Percentiles rank a stretch among this genome's conserved stretches.
These are phyloP conservation scores for Numenius arquata DNA, from an alignment of 2,113 vertebrate genomes.

Conservation along the genomic window DNA sequence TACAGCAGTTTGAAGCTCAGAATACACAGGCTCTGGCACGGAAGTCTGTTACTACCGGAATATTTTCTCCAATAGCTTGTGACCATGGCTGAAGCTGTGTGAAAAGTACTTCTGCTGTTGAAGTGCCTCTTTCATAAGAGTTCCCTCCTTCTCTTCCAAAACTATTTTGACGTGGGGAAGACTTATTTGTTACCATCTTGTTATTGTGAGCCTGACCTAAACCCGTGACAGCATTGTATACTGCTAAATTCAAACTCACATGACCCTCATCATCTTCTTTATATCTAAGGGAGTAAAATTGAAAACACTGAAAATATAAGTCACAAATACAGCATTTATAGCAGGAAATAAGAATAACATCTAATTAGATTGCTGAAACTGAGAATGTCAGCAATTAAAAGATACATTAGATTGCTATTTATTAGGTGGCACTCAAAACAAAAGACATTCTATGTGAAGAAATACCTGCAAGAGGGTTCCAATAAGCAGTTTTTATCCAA, in stretches of 20 bases:
- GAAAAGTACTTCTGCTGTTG: background rate
- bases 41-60: conserved; percentile 10
- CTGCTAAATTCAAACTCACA: conserved; percentile 76
- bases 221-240: conserved; percentile 60
- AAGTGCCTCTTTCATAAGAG: background rate
- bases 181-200: background rate
- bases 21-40: background rate
- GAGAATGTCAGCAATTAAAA: background rate
- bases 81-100: background rate
- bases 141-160: background rate
- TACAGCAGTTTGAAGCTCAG: background rate
- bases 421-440: background rate
- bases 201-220: background rate
- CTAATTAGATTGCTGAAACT: background rate
- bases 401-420: background rate
- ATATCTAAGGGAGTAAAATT: conserved; percentile 54
- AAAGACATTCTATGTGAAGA: background rate
- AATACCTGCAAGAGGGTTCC: background rate
- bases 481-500: background rate
- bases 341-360: background rate
- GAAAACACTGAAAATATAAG: background rate
- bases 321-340: background rate
- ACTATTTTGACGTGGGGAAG: background rate
- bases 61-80: background rate
- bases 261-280: conserved; percentile 76